Base-by-base conservation (phyloP, 2,888 invertebrate genomes). In the Lysandra bellargus region DNA sequence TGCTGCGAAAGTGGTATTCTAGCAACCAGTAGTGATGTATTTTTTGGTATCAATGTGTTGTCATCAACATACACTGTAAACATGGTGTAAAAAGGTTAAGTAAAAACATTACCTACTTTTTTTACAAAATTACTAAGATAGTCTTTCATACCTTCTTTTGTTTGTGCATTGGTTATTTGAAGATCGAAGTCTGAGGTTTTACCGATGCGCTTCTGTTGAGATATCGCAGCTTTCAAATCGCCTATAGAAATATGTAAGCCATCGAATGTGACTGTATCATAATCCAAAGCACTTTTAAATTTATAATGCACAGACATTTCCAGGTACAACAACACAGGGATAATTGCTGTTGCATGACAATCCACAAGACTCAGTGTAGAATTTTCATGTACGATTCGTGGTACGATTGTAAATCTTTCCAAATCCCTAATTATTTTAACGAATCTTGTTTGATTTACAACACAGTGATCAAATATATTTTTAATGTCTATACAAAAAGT, bases 271-370 rank as follows among this genome's bases (percentile, higher is more conserved):
- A 99, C 97, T 9, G 99, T 99, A 90, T 99, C 99, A 95, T 97
- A 99, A 91, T 99, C 98, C 88, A 98, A 95, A 81, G 98, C 98
- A 88, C 99, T 98, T 95, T 99, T 99, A 91, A 99, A 99, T 93
- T 99, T 99, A 95, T 99, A 99, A 93, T 99, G 99, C 84, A 99
- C 98, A 87, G 99, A 99, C 97, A 98, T 98, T 88, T 90, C 94
- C 88, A 85, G 82, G 84, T 82, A 83, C 79, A 80, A 79, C 81
- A 81, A 81, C 82, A 79, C 79, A 82, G 83, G 81, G 76, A 78
- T 81, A 83, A 83, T 83, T 83, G 83, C 83, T 85, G 84, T 83
- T 88, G 85, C 90, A 90, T 90, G 88, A 87, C 89, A 84, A 80
- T 79, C 14, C 33, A 69, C 69, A 37, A 69, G 17, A 69, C 14